Evolutionary conservation across 2,113 vertebrate species (phyloP), one percentile per base, ranked within the genome.

Genomic region (Spizaetus ornatus): DNA sequence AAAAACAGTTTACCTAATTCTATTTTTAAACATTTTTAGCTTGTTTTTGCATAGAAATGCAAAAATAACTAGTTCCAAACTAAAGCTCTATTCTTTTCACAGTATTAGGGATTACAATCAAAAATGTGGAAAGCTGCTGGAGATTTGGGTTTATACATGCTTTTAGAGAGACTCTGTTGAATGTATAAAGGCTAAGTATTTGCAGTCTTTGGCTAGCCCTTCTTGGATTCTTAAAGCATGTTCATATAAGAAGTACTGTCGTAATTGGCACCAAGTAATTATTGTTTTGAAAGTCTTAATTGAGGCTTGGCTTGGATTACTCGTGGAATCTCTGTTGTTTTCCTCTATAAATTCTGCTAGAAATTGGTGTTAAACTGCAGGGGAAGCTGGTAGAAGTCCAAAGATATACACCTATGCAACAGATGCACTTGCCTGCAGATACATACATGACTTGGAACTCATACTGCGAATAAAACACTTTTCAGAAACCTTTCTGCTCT

Each of bases 221-320:
- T 36, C 48, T 80, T 94, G 70, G 45, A 47, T 93, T 94, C 70
- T 58, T 79, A 85, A 79, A 93, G 42, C 0, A 0, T 93, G 48
- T 85, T 95, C 45, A 2, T 82, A 12, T 88, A 77, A 72, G 80
- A 86, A 94, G 48, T 80, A 55, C 61, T 92, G 70, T 67, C 61
- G 53, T 87, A 96, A 87, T 65, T 94, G 93, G 86, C 86, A 94
- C 52, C 36, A 27, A 80, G 66, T 95, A 95, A 95, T 95, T 95
- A 94, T 31, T 95, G 63, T 81, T 96, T 95, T 95, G 73, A 69
- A 93, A 87, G 93, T 53, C 89, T 94, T 95, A 94, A 91, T 85
- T 97, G 81, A 88, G 80, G 77, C 73, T 97, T 94, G 87, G 73
- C 94, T 87, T 93, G 61, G 66, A 40, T 90, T 90, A 45, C 87